Base-by-base conservation (phyloP, 2,113 vertebrate species). In the Calyptommatus sinebrachiatus region DNA sequence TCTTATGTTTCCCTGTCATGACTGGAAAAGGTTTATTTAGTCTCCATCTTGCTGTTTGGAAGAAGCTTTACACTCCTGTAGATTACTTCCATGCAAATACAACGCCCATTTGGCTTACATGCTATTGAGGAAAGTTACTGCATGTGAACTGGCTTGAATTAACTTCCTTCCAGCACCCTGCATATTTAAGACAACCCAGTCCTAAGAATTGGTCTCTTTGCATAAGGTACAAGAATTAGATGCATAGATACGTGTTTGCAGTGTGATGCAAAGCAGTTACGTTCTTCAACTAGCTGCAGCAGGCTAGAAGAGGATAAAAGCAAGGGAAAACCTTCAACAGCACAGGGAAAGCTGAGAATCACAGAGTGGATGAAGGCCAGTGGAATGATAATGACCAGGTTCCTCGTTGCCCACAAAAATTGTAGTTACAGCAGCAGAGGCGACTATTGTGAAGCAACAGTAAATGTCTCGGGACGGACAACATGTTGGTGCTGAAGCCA, bases 321-420 rank as follows among this genome's bases (percentile, higher is more conserved):
- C 20, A 12, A 82, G 72, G 63, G 45, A 76, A 83, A 0, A 28
- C n/a, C n/a, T 2, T 14, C 10, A 29, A 16, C 14, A 29, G 28
- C 60, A 61, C 18, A 84, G 78, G 83, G 46, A 84, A 24, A 35
- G 11, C 6, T 62, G 7, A 63, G 71, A 81, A 22, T 80, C 7
- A 26, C 85, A 79, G 78, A 65, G 62, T 86, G 70, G 86, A 85
- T 81, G 83, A 88, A 87, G 61, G 87, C 84, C 85, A 88, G 88
- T 83, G 85, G 76, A 74, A 80, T 82, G 83, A 83, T 68, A 77
- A 75, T 57, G 53, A 50, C 48, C 53, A 57, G 53, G 53, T 57
- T 57, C 53, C 53, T 57, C 53, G 78, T n/a, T 76, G 82, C 82
- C 77, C 24, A 8, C 8, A 62, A 60, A 14, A 80, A 78, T 21